Base-by-base conservation (phyloP, 30 jellyfish, hydroid and myxozoan species). In the Aurelia sp. region DNA sequence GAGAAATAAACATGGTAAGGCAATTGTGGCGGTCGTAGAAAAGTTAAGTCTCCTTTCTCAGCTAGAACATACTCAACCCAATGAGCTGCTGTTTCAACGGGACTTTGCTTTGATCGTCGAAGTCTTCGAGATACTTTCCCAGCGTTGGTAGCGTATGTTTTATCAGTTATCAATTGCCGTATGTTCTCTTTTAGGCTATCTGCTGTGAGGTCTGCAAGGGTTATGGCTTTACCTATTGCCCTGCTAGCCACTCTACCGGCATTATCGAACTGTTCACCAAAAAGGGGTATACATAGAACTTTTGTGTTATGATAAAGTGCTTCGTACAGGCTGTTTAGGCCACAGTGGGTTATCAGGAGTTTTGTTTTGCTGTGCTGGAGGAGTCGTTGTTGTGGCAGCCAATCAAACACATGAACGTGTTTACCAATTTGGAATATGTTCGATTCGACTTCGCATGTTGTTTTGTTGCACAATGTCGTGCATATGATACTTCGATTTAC, bases 381-480 rank as follows among this genome's bases (percentile, higher is more conserved):
- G 8, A 88, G 79, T 50, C 66, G 89, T 53, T 76, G 88, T 62
- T 88, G 97, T 21, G 97, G 97, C 73, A 88, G 76, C 97, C 97
- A 88, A 59, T 79, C 74, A 48, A 68, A 88, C 4, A 80, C 89
- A 71, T 79, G 57, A 3, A 88, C 82, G 51, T 73, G 73, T 19
- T 55, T 27, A 22, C 89, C 92, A 22, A 88, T 50, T 72, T 71
- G 71, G 57, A 85, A 18, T 44, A 63, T 31, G 13, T 44, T 44
- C 55, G 86, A 35, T 13, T 66, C 59, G 23, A 78, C 37, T 41
- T 70, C 44, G 5, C 73, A 19, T 22, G 71, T 16, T 21, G 60
- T 47, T 19, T 23, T 47, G 21, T 50, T 81, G 81, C 89, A 79
- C 50, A 33, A 23, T 50, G n/a, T 71, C 63, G 63, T 15, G 31